These are phyloP conservation scores for Arvicola amphibius DNA, from an alignment of 2,797 vertebrate species.

Conservation along the genomic window DNA sequence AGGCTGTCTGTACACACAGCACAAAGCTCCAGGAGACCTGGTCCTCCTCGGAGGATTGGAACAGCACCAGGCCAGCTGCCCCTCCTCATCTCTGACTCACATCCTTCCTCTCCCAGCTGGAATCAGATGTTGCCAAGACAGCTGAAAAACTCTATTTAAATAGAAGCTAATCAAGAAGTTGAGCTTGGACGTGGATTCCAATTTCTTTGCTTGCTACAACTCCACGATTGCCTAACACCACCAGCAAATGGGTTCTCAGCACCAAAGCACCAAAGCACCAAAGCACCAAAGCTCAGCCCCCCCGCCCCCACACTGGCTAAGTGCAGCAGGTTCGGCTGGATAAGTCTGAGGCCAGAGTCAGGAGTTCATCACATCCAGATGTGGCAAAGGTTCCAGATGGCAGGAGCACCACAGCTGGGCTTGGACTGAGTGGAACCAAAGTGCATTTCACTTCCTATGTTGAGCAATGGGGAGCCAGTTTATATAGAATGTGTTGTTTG, in stretches of 20 bases:
- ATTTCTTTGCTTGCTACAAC: not conserved
- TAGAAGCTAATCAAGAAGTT: slow-evolving; percentile 52
- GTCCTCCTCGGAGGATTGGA: slow-evolving; percentile 23
- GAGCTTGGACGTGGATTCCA: slow-evolving; percentile 44
- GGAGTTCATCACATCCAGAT: not conserved
- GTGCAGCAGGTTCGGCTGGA: no score
- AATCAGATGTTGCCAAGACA: slow-evolving; percentile 64
- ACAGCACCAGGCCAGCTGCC: slow-evolving; percentile 37
- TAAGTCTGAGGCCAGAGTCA: not conserved
- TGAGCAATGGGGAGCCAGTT: not conserved
- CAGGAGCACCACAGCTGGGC: not conserved
- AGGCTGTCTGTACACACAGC: slow-evolving; percentile 1
- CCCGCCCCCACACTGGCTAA: not conserved
- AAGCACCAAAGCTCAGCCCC: no score
- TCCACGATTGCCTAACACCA: not conserved
- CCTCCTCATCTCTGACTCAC: slow-evolving; percentile 60
- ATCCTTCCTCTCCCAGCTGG: slow-evolving; percentile 63
- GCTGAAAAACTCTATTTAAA: slow-evolving; percentile 67
- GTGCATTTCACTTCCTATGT: not conserved
- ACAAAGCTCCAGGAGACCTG: not conserved
- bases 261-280: not conserved
- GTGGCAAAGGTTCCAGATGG: not conserved
- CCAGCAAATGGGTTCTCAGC: not conserved
- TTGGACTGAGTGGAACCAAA: not conserved
- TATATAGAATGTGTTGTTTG: not conserved